Evolutionary conservation across 1,140 invertebrate species (phyloP), one percentile per base, ranked within the genome.

Genomic region (Cydia fagiglandana): DNA sequence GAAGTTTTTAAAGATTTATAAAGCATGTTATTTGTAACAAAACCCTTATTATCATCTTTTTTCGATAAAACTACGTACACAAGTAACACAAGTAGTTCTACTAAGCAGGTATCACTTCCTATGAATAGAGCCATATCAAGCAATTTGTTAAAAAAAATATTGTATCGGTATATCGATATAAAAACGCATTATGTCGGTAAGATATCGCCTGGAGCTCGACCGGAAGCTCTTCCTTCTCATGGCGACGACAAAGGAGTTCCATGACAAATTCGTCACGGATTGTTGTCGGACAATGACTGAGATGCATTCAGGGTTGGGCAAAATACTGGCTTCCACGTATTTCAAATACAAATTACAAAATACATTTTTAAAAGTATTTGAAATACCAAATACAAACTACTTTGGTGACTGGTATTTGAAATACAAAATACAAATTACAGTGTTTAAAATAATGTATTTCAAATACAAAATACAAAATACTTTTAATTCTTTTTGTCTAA

Each of bases 201-300:
- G 89, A 87, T 91, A 90, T 88, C 78, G 88, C 90, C 81, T 66
- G 79, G 81, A 80, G 88, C 90, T 84, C 84, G 76, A 75, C 86
- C 89, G 88, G 89, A 90, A 90, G 83, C 79, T 83, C 85, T 91
- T 92, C 89, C 90, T 91, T 91, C 86, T 86, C 88, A 81, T 81
- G 76, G 79, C 83, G 89, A 77, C 78, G 83, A 87, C 88, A 89
- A 85, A 76, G 83, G 77, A 74, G 84, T 87, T 84, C 83, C 86
- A 90, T 88, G 88, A 92, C 90, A 90, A 91, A 92, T 91, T 91
- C 87, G 88, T 87, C 82, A 78, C 86, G 82, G 78, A 87, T 91
- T 88, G 86, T 90, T 74, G 79, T 81, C 79, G 78, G 82, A 87
- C 85, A 84, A 84, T 83, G 83, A 84, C 85, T 85, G 84, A 83